Evolutionary conservation across 1,140 invertebrate species (phyloP), one percentile per base, ranked within the genome.

Genomic region (Conopomorpha cramerella): DNA sequence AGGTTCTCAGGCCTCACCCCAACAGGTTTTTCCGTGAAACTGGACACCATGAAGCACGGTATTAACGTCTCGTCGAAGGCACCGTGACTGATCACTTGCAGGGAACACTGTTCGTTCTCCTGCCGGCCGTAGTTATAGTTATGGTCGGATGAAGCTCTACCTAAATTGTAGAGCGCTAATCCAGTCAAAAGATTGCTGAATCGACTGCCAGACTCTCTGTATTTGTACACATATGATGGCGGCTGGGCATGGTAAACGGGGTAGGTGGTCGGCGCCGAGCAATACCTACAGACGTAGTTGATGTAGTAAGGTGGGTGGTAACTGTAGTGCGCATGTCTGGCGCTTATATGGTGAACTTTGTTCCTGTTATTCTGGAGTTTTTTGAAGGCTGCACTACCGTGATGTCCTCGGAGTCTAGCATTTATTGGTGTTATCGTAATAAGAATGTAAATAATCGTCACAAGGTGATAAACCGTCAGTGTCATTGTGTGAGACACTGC

Each of bases 91-190:
- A 68, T 48, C 17, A 71, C 39, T 46, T 74, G 66, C 31, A 74
- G 40, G 7, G 55, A 67, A 43, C 68, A 73, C 16, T 53, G 58
- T 45, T 73, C 68, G 3, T 56, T 52, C 2, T 38, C 32, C 1
- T 40, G 46, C 12, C 49, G 16, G 2, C 41, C 36, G 34, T 70
- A 11, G 13, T 30, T 60, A 31, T 45, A 53, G 18, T 55, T 56
- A 11, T 59, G 51, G n/a, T 55, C 49, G 13, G 36, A 37, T 7
- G 51, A 36, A 0, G 61, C 46, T 46, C 62, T 51, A 31, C 66
- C 68, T 4, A 74, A 39, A 36, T 74, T 74, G 34, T 71, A 74
- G 17, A 74, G 35, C 14, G 66, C 60, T 10, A 74, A 38, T 30
- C 68, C 68, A 1, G 62, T 57, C 11, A 74, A 30, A 16, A 73